phyloP scores from a whole-genome alignment of 2,113 vertebrate genomes.

The Laterallus jamaicensis region DNA sequence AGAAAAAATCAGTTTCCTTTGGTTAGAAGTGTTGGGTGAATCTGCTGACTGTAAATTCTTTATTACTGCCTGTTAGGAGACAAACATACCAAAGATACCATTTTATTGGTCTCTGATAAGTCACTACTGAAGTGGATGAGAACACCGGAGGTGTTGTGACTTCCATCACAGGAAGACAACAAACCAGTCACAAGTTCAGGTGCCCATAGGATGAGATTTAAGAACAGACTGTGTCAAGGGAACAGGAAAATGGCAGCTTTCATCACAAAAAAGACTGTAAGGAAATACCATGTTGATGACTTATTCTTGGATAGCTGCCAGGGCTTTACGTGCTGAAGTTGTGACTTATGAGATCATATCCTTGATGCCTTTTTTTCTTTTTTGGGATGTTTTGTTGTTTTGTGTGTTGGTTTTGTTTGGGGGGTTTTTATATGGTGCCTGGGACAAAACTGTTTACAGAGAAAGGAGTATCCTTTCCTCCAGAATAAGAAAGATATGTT shows the following conservation, averaged over 20 bases:
- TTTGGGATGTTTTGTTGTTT: neutral
- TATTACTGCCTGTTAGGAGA: neutral
- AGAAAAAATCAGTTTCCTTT: neutral
- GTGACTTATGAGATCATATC: conserved; percentile 33
- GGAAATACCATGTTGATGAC: conserved; percentile 36
- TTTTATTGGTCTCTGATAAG: neutral
- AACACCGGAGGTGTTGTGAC: neutral
- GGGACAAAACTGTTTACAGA: neutral
- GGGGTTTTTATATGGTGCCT: neutral
- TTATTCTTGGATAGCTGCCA: neutral
- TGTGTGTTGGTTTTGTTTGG: too few relatives aligned
- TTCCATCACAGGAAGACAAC: neutral
- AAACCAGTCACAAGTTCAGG: neutral
- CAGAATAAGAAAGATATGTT: neutral
- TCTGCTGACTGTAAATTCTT: neutral
- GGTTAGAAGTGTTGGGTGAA: neutral
- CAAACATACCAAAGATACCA: neutral
- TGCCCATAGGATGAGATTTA: neutral
- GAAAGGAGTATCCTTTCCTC: neutral
- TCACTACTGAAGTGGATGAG: neutral
- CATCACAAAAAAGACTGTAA: neutral
- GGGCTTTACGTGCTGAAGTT: neutral
- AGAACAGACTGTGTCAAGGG: neutral
- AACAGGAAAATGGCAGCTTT: neutral
- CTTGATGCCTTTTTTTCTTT: neutral